Conservation (phyloP, 2,113 vertebrate genomes). For the Colossoma macropomum region DNA sequence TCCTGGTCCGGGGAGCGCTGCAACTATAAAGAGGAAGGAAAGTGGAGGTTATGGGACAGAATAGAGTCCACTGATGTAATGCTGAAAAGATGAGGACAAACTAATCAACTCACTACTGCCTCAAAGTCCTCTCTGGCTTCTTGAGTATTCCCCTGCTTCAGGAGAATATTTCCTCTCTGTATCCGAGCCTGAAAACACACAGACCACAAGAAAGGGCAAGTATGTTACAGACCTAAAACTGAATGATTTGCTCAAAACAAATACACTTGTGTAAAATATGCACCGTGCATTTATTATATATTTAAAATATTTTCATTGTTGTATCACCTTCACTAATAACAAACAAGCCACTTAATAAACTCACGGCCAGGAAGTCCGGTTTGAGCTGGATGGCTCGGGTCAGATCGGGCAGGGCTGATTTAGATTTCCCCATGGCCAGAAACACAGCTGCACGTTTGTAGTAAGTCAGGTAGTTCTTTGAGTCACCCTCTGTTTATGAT, state of each 20-base stretch:
- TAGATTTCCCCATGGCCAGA: conserved; percentile 85
- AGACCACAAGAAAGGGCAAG: not conserved
- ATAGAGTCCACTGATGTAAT: not conserved
- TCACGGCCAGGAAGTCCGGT: conserved; percentile 84
- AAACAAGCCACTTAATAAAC: conserved; percentile 42
- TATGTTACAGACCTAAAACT: not conserved
- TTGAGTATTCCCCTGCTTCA: conserved; percentile 79
- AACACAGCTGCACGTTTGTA: conserved; percentile 85
- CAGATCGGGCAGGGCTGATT: conserved; percentile 83
- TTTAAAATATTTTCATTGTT: not conserved
- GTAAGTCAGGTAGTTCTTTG: conserved; percentile 86
- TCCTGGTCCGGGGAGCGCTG: conserved; percentile 71
- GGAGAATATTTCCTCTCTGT: conserved; percentile 82
- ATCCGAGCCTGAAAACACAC: conserved; percentile 74
- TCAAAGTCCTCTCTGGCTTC: conserved; percentile 82
- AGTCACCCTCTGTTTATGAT: conserved; percentile 78
- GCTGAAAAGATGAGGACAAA: too few relatives aligned
- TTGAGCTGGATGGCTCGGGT: conserved; percentile 83
- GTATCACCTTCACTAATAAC: not conserved
- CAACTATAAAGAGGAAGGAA: conserved; percentile 65
- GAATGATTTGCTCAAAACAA: not conserved
- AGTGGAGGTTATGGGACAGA: not conserved
- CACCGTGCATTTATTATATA: not conserved
- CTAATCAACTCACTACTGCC: conserved; percentile 73
- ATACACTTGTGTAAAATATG: not conserved